phyloP scores from a whole-genome alignment of 2,888 invertebrate species.

The Drosophila anomelani region DNA sequence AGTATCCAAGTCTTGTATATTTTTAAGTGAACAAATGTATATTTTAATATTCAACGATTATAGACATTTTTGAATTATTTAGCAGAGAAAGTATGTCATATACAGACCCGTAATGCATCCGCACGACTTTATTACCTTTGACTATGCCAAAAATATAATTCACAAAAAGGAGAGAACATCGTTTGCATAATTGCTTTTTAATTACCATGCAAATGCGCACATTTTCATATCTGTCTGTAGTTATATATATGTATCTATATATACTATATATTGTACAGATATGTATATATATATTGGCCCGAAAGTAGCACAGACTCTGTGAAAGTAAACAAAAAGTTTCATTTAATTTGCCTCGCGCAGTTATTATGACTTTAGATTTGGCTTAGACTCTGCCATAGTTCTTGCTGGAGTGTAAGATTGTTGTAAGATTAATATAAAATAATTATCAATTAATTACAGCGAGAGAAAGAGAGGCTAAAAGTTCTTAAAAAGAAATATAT shows the following conservation, averaged over 20 bases:
- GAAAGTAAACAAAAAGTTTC: constrained; percentile 56
- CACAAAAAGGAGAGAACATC: constrained; percentile 39
- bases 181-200: constrained; percentile 71
- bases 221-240: constrained; percentile 8
- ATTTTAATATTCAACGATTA: neutral
- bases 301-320: constrained; percentile 43
- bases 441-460: neutral
- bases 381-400: neutral
- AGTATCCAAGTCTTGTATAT: neutral
- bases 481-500: too few relatives aligned
- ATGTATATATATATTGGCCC: constrained; percentile 15
- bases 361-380: constrained; percentile 8
- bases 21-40: neutral
- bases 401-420: neutral
- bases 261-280: neutral
- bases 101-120: neutral
- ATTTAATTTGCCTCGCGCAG: constrained; percentile 44
- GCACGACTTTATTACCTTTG: constrained; percentile 19
- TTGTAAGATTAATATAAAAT: neutral
- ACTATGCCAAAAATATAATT: constrained; percentile 26
- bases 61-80: neutral
- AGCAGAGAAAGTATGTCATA: neutral
- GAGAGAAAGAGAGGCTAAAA: too few relatives aligned
- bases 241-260: neutral
- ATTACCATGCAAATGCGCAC: constrained; percentile 47